Percentiles rank a stretch among this genome's conserved stretches.
Evolutionary conservation across 2,113 vertebrate species (phyloP).

Genomic region (Desmodus rotundus): DNA sequence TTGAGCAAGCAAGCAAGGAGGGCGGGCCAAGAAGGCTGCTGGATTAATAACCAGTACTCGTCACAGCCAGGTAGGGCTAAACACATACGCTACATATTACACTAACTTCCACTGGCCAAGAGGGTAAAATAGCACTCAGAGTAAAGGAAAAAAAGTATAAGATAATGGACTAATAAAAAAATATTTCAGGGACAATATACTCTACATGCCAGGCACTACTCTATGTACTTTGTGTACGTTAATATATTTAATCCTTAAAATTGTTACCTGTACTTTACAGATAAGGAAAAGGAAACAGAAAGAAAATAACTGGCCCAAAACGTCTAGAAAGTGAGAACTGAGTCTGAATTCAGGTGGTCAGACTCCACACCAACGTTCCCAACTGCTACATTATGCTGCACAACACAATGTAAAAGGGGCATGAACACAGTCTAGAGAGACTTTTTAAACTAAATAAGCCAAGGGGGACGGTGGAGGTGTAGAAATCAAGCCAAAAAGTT

Average conservation of each 20-base stretch:
- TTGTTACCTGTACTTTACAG: not conserved
- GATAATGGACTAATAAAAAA: not conserved
- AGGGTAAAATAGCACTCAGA: not conserved
- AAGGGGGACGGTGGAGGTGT: not conserved
- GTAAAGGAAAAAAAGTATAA: not conserved
- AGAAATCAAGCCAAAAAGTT: slow-evolving; percentile 52
- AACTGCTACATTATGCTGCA: not conserved
- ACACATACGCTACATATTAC: not conserved
- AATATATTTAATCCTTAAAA: not conserved
- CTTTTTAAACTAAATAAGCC: not conserved
- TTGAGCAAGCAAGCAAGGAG: not conserved
- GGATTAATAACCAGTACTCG: not conserved
- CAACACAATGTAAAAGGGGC: not conserved
- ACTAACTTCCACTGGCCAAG: not conserved
- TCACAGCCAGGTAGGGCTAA: not conserved
- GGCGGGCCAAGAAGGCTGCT: not conserved
- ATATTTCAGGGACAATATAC: not conserved
- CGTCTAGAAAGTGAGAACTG: not conserved
- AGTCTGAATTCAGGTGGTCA: not conserved
- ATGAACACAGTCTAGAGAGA: not conserved
- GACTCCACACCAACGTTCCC: not conserved
- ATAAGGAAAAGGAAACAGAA: not conserved
- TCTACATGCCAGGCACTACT: not conserved
- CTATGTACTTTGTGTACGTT: not conserved
- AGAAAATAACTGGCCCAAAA: not conserved